Base-by-base conservation (phyloP, 1,140 invertebrate species). In the Drosophila sturtevanti region DNA sequence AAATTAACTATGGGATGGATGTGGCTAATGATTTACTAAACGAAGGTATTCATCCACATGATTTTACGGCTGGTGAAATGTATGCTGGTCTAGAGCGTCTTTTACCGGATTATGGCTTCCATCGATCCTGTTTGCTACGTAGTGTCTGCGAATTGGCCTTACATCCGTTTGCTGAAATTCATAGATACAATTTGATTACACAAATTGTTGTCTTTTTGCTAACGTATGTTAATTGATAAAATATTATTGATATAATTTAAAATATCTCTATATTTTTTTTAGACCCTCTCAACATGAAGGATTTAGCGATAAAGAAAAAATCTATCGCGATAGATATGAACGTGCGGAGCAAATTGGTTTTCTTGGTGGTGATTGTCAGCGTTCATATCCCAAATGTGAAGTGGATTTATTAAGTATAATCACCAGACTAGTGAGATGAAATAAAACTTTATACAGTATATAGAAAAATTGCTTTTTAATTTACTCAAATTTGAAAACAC, bases 231-330 rank as follows among this genome's bases (percentile, higher is more conserved):
- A 0, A 48, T 31, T 4, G 9, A 4, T 2, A 44, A 11, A 18
- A 11, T 1, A 22, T 38, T n/a, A 37, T 24, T 1, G 7, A 51
- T 16, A 59, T 48, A 54, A 10, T 14, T 0, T 51, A n/a, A n/a
- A n/a, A n/a, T n/a, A n/a, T n/a, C n/a, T 24, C 2, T 24, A 24
- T 0, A 1, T 0, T 27, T 14, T 14, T 34, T 12, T 38, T 51
- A 92, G 91, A 21, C 91, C 91, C 10, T 91, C 91, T 2, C 62
- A 82, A 27, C 91, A 92, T 54, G 76, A 92, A 55, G 90, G 79
- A 1, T 92, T 92, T 41, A 56, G 37, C 2, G 60, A 68, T 2
- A 31, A 69, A 4, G 91, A 92, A 24, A 63, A 71, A 16, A 5
- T 72, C n/a, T 79, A 81, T 51, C 77, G 70, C 5, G 69, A 89